These are phyloP conservation scores for Branchinecta lynchi DNA, from an alignment of 1,140 invertebrate species.

Conservation along the genomic window DNA sequence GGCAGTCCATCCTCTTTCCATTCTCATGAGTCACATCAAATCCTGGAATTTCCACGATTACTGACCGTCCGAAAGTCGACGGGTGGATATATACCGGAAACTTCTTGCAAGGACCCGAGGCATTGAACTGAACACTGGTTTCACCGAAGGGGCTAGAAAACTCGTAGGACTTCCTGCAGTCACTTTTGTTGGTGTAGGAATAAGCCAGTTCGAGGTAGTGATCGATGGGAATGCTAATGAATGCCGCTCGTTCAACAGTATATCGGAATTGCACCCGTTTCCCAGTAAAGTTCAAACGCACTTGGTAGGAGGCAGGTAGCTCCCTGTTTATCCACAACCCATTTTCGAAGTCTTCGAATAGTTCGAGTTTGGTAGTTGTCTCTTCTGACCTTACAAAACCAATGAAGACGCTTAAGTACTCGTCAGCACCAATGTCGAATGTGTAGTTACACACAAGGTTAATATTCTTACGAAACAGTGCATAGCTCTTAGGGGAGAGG, in stretches of 20 bases:
- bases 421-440: neutral
- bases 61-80: neutral
- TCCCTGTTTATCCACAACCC: neutral
- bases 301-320: neutral
- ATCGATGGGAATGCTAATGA: neutral
- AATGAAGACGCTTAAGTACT: neutral
- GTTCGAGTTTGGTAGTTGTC: neutral
- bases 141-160: neutral
- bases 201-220: neutral
- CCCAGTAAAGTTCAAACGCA: neutral
- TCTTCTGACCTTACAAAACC: neutral
- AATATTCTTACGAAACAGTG: neutral
- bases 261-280: neutral
- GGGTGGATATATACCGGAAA: neutral
- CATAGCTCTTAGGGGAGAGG: neutral
- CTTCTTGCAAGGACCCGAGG: neutral
- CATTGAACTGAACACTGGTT: neutral
- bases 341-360: neutral
- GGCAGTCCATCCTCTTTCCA: neutral
- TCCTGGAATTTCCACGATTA: neutral
- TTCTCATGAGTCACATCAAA: neutral
- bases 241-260: neutral
- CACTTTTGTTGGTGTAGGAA: neutral
- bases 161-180: neutral
- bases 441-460: neutral